Evolutionary conservation across 2,797 vertebrate genomes (phyloP), one percentile per base, ranked within the genome.

Genomic region (Mormyrus proboscirostris): DNA sequence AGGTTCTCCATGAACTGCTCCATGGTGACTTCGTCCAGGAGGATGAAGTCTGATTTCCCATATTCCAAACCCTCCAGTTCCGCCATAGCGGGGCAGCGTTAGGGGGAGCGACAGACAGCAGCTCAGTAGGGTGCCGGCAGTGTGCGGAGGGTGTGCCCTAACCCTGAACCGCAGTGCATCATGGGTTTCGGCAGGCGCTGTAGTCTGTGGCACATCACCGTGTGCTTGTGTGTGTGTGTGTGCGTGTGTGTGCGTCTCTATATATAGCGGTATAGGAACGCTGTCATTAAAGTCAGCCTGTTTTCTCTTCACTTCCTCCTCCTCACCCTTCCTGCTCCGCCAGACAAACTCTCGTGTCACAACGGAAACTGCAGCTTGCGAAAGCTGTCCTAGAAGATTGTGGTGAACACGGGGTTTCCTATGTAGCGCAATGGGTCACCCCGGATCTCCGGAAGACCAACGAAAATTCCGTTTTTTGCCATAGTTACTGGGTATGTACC

Each of bases 1-100:
- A 99, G 94, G 91, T 99, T 99, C 55, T 96, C 96, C 96, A 98
- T 96, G 90, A 99, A 98, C 92, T 97, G 97, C 90, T 98, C 97
- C 97, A 98, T 98, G 55, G 95, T 97, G 92, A 99, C 97, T 88
- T 97, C 96, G 3, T 99, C 98, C 95, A 99, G 93, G 3, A 99
- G 97, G 25, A 99, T 97, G 2, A 98, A 99, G 93, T 99, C 98
- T 0, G 97, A 96, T 93, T 98, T 98, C 84, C 98, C 98, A 0
- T 96, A 98, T 93, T 98, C 97, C 2, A 97, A 92, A 29, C 96
- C 96, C 91, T 98, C 97, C 90, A 97, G 95, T 89, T 97, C 97
- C 0, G 97, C 98, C 98, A 99, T 99, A 88, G 53, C 79, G 16
- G 88, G 0, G 41, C 57, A 49, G 19, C n/a, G 79, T 14, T 53